Conservation (phyloP, 2,113 vertebrate species). For the Pipra filicauda region DNA sequence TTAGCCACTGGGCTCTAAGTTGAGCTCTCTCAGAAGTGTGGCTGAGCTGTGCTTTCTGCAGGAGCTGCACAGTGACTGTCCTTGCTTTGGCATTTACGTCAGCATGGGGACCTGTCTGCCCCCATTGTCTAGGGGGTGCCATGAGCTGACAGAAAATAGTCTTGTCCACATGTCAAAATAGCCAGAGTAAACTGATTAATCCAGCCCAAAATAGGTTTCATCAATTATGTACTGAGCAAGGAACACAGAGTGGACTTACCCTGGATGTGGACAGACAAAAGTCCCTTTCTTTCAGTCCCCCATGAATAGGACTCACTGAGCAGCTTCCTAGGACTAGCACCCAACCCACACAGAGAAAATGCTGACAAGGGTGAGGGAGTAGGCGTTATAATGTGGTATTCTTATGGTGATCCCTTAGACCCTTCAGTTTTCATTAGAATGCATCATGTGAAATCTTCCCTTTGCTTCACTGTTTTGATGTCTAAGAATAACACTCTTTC, state of each 20-base stretch:
- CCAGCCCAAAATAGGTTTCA: background rate
- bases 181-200: background rate
- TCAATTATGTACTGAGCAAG: background rate
- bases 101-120: background rate
- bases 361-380: background rate
- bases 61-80: background rate
- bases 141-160: background rate
- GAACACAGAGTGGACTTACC: background rate
- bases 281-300: background rate
- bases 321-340: background rate
- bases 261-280: background rate
- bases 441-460: background rate
- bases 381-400: background rate
- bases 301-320: background rate
- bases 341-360: background rate
- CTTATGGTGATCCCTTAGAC: background rate
- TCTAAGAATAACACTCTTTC: background rate
- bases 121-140: background rate
- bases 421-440: background rate
- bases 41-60: background rate
- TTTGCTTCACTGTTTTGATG: background rate
- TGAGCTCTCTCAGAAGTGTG: background rate
- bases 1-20: background rate
- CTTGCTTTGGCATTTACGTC: background rate
- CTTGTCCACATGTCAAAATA: background rate